Conservation (phyloP, 2,797 vertebrate genomes). For the Hipposideros larvatus region DNA sequence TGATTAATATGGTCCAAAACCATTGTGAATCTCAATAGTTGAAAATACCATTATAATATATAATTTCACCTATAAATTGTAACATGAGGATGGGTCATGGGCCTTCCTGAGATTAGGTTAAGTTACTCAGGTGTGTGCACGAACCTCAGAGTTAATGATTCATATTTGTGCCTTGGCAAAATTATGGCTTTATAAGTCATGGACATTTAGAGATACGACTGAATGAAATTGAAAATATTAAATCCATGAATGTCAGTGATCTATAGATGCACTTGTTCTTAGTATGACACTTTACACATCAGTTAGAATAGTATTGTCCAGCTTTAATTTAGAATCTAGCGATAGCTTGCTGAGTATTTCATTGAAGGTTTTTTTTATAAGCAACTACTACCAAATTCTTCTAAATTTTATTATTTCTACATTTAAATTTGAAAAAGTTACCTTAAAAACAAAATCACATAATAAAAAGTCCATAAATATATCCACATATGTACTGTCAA, state of each 20-base stretch:
- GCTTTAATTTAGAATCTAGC: background rate
- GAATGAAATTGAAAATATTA: conserved; percentile 24
- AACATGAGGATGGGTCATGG: background rate
- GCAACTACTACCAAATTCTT: background rate
- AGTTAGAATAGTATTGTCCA: background rate
- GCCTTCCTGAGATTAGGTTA: conserved; percentile 9
- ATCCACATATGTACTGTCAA: background rate
- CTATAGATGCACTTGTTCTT: conserved; percentile 10
- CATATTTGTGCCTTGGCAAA: conserved; percentile 18
- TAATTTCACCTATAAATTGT: conserved; percentile 50
- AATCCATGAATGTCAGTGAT: background rate
- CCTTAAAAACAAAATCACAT: background rate
- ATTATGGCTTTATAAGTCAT: conserved; percentile 31
- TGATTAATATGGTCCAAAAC: conserved; percentile 35
- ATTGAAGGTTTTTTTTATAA: background rate
- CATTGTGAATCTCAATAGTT: conserved; percentile 27
- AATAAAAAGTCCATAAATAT: background rate
- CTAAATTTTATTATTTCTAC: conserved; percentile 38
- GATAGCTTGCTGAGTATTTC: conserved; percentile 16
- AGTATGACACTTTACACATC: background rate
- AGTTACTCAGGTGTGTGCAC: background rate
- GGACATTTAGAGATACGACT: conserved; percentile 7
- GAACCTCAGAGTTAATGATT: background rate
- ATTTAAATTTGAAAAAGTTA: conserved; percentile 59
- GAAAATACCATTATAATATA: background rate